Conservation (phyloP, 2,113 vertebrate species). For the Apistogramma diplotaenia region DNA sequence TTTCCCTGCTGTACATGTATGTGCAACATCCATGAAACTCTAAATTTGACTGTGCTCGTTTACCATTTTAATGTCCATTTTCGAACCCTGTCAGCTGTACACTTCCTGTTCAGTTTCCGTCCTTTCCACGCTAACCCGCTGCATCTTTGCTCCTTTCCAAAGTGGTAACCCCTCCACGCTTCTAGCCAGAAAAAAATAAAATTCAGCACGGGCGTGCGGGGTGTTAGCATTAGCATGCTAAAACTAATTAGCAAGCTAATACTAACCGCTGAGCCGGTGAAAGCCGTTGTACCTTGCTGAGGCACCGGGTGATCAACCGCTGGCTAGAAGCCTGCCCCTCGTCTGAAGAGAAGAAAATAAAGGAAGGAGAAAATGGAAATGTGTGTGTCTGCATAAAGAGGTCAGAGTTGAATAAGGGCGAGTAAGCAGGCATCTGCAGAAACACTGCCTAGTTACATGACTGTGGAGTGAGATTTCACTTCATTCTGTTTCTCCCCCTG, state of each 20-base stretch:
- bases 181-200: too few relatives aligned
- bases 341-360: not conserved
- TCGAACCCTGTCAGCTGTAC: not conserved
- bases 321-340: too few relatives aligned
- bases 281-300: too few relatives aligned
- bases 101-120: not conserved
- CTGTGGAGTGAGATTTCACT: not conserved
- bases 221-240: too few relatives aligned
- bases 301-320: too few relatives aligned
- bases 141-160: not conserved
- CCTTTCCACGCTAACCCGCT: not conserved
- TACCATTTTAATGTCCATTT: not conserved
- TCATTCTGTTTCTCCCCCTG: not conserved
- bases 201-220: too few relatives aligned
- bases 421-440: constrained; percentile 1
- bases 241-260: too few relatives aligned
- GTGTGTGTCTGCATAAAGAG: not conserved
- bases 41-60: not conserved
- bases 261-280: too few relatives aligned
- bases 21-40: not conserved
- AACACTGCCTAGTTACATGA: not conserved
- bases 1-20: too few relatives aligned
- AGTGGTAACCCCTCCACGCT: too few relatives aligned
- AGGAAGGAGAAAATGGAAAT: not conserved
- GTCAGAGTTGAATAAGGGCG: not conserved